Conservation (phyloP, 2,113 vertebrate genomes). For the Reinhardtius hippoglossoides region DNA sequence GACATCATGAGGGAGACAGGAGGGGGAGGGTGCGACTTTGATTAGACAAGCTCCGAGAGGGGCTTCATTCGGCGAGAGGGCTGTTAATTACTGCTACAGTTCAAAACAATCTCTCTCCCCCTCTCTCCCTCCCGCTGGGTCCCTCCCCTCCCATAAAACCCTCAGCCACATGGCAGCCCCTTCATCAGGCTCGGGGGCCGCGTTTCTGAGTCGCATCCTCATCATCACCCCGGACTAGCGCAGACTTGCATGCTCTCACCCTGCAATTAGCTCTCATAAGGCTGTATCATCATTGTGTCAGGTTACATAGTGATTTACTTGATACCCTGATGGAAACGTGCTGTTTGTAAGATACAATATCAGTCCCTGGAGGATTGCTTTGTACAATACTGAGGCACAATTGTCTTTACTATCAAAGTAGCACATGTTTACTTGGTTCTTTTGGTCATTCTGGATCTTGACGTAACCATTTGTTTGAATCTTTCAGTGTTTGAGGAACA, state of each 20-base stretch:
- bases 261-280: constrained; percentile 43
- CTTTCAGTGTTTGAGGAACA: too few species aligned
- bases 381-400: neutral
- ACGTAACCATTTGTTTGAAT: too few species aligned
- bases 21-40: constrained; percentile 23
- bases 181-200: neutral
- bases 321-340: neutral
- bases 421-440: too few species aligned
- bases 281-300: neutral
- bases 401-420: neutral
- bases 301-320: neutral
- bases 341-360: neutral
- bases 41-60: constrained; percentile 57
- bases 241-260: neutral
- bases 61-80: constrained; percentile 35
- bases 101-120: constrained; percentile 60
- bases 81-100: constrained; percentile 67
- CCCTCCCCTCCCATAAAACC: constrained; percentile 6
- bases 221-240: constrained; percentile 26
- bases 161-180: constrained; percentile 32
- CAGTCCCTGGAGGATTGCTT: neutral
- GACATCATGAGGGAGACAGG: too few species aligned
- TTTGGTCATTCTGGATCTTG: too few species aligned
- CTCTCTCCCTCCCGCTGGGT: constrained; percentile 28
- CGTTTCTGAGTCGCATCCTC: constrained; percentile 14